Evolutionary conservation across 1,140 invertebrate genomes (phyloP).

Genomic region (Neodiprion pinetum): DNA sequence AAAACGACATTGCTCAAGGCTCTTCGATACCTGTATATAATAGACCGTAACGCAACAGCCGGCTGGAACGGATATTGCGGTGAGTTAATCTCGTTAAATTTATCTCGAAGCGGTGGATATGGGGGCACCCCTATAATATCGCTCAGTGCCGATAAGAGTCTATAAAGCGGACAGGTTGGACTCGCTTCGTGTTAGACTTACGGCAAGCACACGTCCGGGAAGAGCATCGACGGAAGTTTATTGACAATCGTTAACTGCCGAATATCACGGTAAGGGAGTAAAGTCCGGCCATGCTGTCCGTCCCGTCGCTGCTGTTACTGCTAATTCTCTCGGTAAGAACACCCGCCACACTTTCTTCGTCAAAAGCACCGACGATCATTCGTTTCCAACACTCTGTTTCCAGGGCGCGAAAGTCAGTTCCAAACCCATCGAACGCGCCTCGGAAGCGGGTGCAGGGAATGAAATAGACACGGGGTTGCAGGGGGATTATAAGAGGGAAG

Average conservation of each 20-base stretch:
- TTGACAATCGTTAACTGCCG: too few species aligned
- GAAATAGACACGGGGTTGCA: slow-evolving; percentile 1
- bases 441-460: slow-evolving; percentile 6
- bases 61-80: too few species aligned
- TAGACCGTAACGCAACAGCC: too few species aligned
- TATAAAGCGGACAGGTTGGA: not conserved
- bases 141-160: not conserved
- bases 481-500: slow-evolving; percentile 11
- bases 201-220: not conserved
- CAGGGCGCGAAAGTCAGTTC: slow-evolving; percentile 19
- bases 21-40: too few species aligned
- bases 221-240: too few species aligned
- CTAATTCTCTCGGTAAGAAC: slow-evolving; percentile 1
- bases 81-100: not conserved
- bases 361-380: not conserved
- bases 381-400: not conserved
- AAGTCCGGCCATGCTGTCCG: not conserved
- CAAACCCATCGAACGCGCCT: slow-evolving; percentile 21
- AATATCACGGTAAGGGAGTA: too few species aligned
- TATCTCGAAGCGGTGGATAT: not conserved
- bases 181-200: not conserved
- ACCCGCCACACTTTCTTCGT: not conserved
- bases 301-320: not conserved
- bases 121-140: not conserved
- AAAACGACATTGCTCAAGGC: not conserved